Conservation (phyloP, 1,140 invertebrate genomes). For the Heliconius hermathena region DNA sequence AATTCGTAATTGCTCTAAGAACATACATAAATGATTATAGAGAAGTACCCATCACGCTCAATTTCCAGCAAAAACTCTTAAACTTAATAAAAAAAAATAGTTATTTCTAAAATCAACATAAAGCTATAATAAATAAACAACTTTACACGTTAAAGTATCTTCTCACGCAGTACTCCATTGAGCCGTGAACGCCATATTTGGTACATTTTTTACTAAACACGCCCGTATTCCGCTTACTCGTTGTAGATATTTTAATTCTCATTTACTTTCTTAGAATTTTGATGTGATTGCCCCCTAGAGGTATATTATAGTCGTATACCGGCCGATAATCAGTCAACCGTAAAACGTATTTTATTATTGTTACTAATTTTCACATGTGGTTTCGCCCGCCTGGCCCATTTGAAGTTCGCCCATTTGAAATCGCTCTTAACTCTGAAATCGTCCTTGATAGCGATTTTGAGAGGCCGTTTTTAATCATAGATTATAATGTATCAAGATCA, state of each 20-base stretch:
- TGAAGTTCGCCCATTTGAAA: too few species aligned
- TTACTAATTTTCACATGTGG: background rate
- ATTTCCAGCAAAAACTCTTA: background rate
- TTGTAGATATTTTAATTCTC: slow-evolving; percentile 3
- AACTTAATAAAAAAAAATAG: background rate
- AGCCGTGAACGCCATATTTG: slow-evolving; percentile 38
- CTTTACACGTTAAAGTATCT: background rate
- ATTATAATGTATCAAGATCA: too few species aligned
- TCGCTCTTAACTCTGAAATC: too few species aligned
- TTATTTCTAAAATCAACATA: background rate
- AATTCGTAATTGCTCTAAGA: too few species aligned
- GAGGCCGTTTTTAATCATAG: too few species aligned
- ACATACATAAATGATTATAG: background rate
- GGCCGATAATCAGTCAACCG: background rate
- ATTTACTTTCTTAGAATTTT: slow-evolving; percentile 9
- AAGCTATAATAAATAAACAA: slow-evolving; percentile 4
- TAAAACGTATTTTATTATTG: background rate
- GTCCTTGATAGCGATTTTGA: too few species aligned
- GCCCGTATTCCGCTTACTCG: background rate
- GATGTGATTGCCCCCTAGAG: background rate
- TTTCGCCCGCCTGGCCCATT: too few species aligned
- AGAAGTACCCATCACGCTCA: background rate
- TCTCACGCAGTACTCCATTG: slow-evolving; percentile 37
- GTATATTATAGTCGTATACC: background rate
- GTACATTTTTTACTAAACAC: slow-evolving; percentile 18